Conservation (phyloP, 2,113 vertebrate species). For the Periophthalmus modestus region DNA sequence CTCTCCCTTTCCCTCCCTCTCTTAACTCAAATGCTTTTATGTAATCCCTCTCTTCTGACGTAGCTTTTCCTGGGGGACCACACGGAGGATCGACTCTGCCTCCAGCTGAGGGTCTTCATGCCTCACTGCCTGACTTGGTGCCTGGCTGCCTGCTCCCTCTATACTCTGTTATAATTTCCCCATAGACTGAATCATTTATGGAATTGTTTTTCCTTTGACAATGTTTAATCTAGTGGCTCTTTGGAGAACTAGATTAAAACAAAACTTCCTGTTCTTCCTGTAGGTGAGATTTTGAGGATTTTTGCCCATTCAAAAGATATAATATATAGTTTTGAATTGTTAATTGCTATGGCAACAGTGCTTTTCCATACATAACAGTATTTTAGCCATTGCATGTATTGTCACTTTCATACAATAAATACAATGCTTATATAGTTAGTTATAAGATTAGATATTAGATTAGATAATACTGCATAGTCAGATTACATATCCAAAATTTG, state of each 20-base stretch:
- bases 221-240: conserved; percentile 7
- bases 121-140: conserved; percentile 20
- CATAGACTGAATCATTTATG: conserved; percentile 27
- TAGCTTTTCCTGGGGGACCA: conserved; percentile 53
- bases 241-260: background rate
- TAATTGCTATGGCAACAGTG: too few species aligned
- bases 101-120: conserved; percentile 48
- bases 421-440: too few species aligned
- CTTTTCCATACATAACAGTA: too few species aligned
- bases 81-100: conserved; percentile 39
- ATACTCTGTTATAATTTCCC: conserved; percentile 29
- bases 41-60: conserved; percentile 38
- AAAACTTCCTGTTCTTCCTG: background rate
- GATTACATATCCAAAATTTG: too few species aligned
- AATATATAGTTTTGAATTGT: too few species aligned
- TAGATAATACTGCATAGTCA: too few species aligned
- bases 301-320: too few species aligned
- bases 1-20: background rate
- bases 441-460: too few species aligned
- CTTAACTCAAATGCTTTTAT: background rate
- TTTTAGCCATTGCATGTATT: background rate
- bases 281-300: too few species aligned
- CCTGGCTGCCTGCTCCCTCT: conserved; percentile 25
- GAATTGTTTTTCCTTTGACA: conserved; percentile 3
- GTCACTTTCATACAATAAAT: background rate